Percentiles rank a stretch among this genome's conserved stretches.
phyloP scores from a whole-genome alignment of 2,888 invertebrate species.

The Diaprepes abbreviatus region DNA sequence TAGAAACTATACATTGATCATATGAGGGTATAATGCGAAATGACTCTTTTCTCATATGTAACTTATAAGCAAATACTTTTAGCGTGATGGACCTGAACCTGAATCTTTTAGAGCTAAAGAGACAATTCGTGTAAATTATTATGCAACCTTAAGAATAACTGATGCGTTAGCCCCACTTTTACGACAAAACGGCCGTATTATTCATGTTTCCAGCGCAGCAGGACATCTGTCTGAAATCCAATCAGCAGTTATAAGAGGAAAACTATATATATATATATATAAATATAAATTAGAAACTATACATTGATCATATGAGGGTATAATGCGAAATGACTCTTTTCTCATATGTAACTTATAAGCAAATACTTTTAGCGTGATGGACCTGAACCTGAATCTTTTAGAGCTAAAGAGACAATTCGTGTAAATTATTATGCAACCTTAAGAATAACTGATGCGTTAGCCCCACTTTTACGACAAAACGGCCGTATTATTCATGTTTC shows the following conservation, averaged over 20 bases:
- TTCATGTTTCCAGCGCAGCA: conserved; percentile 81
- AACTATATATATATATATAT: too few species aligned
- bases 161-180: conserved; percentile 81
- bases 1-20: too few species aligned
- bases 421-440: conserved; percentile 80
- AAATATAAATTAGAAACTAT: too few species aligned
- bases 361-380: background rate
- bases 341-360: too few species aligned
- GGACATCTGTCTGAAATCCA: conserved; percentile 76
- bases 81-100: background rate
- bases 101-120: conserved; percentile 70
- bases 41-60: too few species aligned
- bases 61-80: too few species aligned
- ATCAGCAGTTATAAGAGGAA: conserved; percentile 70
- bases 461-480: conserved; percentile 78
- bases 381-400: background rate
- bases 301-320: too few species aligned
- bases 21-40: too few species aligned
- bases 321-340: too few species aligned
- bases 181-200: conserved; percentile 77
- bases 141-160: conserved; percentile 74
- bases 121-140: conserved; percentile 79
- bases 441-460: conserved; percentile 76
- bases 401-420: conserved; percentile 76
- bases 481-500: conserved; percentile 84